phyloP scores from a whole-genome alignment of 64 coral and sea anemone genomes.

The Orbicella faveolata region DNA sequence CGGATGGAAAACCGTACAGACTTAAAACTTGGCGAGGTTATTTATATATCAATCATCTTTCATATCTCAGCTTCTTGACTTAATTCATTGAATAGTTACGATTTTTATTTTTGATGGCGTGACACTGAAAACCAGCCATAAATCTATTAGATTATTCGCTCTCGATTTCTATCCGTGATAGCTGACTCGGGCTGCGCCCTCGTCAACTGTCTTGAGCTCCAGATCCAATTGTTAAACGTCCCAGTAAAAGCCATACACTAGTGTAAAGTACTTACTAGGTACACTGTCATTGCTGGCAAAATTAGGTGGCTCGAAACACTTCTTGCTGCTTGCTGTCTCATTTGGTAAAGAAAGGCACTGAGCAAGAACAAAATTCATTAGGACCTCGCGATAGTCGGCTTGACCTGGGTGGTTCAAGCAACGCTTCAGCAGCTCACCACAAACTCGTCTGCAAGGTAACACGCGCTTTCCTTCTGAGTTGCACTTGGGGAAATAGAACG shows the following conservation, averaged over 20 bases:
- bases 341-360: background rate
- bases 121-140: too few relatives aligned
- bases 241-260: background rate
- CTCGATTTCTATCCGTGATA: too few relatives aligned
- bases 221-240: background rate
- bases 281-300: conserved; percentile 18
- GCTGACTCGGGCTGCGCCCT: too few relatives aligned
- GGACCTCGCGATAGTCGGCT: background rate
- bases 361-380: background rate
- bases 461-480: background rate
- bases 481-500: conserved; percentile 1
- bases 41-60: too few relatives aligned
- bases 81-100: too few relatives aligned
- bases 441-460: conserved; percentile 16
- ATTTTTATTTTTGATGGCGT: too few relatives aligned
- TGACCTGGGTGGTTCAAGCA: background rate
- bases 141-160: too few relatives aligned
- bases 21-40: too few relatives aligned
- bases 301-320: conserved; percentile 34
- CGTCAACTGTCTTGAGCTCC: background rate
- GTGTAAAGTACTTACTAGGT: background rate
- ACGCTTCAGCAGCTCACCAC: conserved; percentile 18
- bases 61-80: too few relatives aligned
- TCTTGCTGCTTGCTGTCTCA: background rate
- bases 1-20: too few relatives aligned